Evolutionary conservation across 2,797 vertebrate genomes (phyloP).

Genomic region (Onychomys torridus): DNA sequence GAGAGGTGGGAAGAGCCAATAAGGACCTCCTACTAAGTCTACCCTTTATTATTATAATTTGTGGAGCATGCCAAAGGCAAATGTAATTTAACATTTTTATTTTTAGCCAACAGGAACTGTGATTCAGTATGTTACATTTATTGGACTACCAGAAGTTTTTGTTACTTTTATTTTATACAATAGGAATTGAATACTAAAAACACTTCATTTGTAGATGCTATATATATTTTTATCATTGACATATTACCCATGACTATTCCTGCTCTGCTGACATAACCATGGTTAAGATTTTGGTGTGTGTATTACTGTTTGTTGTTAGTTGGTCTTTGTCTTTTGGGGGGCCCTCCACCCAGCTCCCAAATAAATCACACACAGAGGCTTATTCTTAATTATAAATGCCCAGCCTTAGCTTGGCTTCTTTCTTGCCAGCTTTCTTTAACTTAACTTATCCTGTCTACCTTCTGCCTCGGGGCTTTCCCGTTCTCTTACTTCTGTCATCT

Average conservation of each 20-base stretch:
- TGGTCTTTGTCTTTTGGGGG: no score
- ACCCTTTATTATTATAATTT: background rate
- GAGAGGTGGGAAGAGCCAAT: background rate
- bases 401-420: no score
- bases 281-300: constrained; percentile 17
- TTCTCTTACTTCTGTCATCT: no score
- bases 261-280: background rate
- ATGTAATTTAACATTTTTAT: background rate
- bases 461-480: no score
- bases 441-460: no score
- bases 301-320: no score
- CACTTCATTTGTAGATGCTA: background rate
- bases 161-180: constrained; percentile 30
- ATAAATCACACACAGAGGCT: no score
- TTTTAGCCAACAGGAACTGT: background rate
- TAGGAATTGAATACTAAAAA: background rate
- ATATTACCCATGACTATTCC: background rate
- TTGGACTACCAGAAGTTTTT: background rate
- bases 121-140: background rate
- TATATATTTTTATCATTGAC: background rate
- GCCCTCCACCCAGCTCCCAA: no score
- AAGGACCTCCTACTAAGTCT: background rate
- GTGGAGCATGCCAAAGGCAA: background rate
- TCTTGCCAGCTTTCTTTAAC: no score
- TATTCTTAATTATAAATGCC: no score